These are phyloP conservation scores for Gracilinanus agilis DNA, from an alignment of 2,113 vertebrate genomes.

Conservation along the genomic window DNA sequence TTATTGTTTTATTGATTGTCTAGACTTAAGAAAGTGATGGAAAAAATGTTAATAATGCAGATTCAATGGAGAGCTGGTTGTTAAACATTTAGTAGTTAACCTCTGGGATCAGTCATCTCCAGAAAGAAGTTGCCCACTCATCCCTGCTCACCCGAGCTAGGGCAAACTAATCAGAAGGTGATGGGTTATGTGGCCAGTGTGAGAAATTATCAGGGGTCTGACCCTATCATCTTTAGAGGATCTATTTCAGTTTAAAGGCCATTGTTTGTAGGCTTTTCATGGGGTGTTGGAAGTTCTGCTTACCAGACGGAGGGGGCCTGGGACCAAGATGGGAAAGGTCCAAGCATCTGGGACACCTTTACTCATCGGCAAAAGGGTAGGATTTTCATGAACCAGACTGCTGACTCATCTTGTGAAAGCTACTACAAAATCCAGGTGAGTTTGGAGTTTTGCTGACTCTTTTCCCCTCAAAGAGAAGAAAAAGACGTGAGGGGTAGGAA, in stretches of 20 bases:
- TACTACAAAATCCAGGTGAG: constrained; percentile 94
- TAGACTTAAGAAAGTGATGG: not conserved
- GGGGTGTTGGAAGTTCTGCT: constrained; percentile 95
- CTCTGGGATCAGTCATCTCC: not conserved
- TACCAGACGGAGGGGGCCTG: constrained; percentile 97
- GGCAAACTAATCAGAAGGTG: not conserved
- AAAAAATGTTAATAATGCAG: not conserved
- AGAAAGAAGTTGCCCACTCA: not conserved
- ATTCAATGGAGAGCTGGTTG: not conserved
- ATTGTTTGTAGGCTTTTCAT: constrained; percentile 89
- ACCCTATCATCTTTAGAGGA: not conserved
- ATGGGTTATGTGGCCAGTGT: not conserved
- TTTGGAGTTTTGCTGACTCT: not conserved
- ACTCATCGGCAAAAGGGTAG: constrained; percentile 88
- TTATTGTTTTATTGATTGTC: not conserved
- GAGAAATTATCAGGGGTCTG: not conserved
- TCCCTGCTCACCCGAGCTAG: not conserved
- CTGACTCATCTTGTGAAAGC: constrained; percentile 91
- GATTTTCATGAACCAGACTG: constrained; percentile 88
- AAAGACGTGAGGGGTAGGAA: not conserved
- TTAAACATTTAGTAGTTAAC: not conserved
- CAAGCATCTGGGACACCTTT: constrained; percentile 96
- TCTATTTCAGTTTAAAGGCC: not conserved
- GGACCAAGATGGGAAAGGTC: constrained; percentile 95
- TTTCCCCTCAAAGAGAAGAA: not conserved